Conservation (phyloP, 2,113 vertebrate genomes). For the Sylvilagus bachmani region DNA sequence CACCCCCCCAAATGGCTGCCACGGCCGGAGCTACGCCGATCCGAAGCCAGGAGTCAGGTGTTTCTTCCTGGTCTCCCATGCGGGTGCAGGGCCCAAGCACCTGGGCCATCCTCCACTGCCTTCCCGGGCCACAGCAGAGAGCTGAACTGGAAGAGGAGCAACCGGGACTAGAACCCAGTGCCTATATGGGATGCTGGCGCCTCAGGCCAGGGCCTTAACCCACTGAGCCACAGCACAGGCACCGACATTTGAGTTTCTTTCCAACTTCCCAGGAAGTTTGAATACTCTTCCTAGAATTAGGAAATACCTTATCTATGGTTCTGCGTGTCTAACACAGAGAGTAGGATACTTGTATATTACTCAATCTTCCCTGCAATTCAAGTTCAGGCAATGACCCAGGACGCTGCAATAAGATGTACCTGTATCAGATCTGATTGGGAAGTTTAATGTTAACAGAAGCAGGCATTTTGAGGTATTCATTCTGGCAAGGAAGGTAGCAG, state of each 20-base stretch:
- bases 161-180: no score
- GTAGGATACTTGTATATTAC: not conserved
- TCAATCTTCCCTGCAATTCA: not conserved
- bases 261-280: not conserved
- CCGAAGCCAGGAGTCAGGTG: no score
- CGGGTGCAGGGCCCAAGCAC: no score
- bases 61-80: no score
- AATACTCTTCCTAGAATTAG: not conserved
- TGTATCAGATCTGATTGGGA: slow-evolving; percentile 1
- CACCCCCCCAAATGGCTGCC: no score
- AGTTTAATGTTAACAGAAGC: slow-evolving; percentile 10
- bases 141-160: no score
- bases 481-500: not conserved
- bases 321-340: not conserved
- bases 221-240: no score
- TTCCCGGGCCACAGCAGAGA: no score
- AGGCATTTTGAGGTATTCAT: not conserved
- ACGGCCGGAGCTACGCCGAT: no score
- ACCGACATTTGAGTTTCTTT: not conserved
- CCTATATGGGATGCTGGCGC: no score
- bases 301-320: not conserved
- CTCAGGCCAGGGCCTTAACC: no score
- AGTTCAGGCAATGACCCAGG: not conserved
- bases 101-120: no score
- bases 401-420: not conserved